Evolutionary conservation across 2,888 invertebrate species (phyloP), one percentile per base, ranked within the genome.

Genomic region (Tethea ocularis): DNA sequence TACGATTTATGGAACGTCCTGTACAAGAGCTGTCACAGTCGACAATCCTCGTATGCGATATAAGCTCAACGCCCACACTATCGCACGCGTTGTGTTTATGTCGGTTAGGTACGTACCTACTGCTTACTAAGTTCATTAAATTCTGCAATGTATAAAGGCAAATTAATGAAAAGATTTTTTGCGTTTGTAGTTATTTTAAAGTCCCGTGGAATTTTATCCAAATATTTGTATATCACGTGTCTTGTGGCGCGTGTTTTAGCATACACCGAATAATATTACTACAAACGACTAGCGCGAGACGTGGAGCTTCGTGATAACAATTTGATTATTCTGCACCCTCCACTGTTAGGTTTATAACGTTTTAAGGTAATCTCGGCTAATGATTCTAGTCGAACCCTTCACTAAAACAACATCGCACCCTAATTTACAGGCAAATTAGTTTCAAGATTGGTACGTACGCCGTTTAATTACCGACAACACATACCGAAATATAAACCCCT

Each of bases 331-430:
- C 78, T 69, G 72, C 77, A 64, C 71, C 73, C 78, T 70, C 17
- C 52, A 69, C 60, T 71, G 67, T 68, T 71, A 74, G 67, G 46
- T 46, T 7, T 46, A n/a, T 64, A 72, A 67, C 73, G 72, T 75
- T 79, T 80, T 73, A 78, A 76, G 78, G 79, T 77, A 81, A 85
- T 84, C 83, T 81, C 72, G 68, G 74, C 77, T 84, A 84, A 86
- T 82, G 77, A 79, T 79, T 74, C 71, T 73, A 76, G 74, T 67
- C 72, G 74, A 74, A 74, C 80, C 83, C 79, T 80, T 77, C 76
- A 67, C 76, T 81, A 68, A 78, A 80, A 80, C 84, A 80, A 83
- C 79, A 79, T 83, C 75, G 74, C 78, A 78, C 78, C 77, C 80
- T 72, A 72, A 80, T 84, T 83, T 80, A 76, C 68, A 75, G 69